Base-by-base conservation (phyloP, 2,888 invertebrate species). In the Merodon equestris region DNA sequence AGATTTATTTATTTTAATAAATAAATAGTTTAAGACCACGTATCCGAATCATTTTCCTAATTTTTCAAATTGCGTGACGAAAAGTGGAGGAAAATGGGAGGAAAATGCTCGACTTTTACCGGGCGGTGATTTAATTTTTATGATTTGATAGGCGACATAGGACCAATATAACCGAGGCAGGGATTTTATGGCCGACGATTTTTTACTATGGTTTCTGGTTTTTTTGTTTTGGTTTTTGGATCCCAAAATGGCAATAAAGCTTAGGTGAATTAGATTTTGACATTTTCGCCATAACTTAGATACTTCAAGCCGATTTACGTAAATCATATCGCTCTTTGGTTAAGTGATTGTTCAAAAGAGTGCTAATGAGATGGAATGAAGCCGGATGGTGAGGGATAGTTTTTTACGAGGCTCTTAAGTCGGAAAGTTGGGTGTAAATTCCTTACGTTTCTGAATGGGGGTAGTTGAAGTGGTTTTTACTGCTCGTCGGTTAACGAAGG, bases 111-210 rank as follows among this genome's bases (percentile, higher is more conserved):
- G 45, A 13, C 3, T 40, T n/a, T n/a, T 40, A 48, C 38, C 58
- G 5, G 45, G 27, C 45, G 50, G 47, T 53, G 53, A 45, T 38
- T 60, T 53, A 27, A 61, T 48, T 57, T 68, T 68, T 60, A 60
- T 47, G 53, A 27, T 40, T 47, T 47, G 19, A 47, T 47, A 27
- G 53, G 51, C 34, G 68, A 53, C 36, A 58, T 19, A 17, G 27
- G 2, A 27, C 2, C 27, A 27, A 2, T 7, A 27, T 27, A 27
- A 27, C 27, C 27, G 7, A 27, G 7, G 27, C 56, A 40, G 48
- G 13, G 17, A 17, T 17, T 63, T 53, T 53, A 51, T 50, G 27
- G 27, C 27, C 9, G 54, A 53, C 5, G 17, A 19, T 44, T 56
- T 56, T 56, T 10, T 27, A 2, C 13, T 12, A 27, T 27, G 27